A percentile compares a stretch with the other conserved stretches of the same genome.
phyloP scores from a whole-genome alignment of 2,888 invertebrate genomes.

The Sarcophaga subvicina region DNA sequence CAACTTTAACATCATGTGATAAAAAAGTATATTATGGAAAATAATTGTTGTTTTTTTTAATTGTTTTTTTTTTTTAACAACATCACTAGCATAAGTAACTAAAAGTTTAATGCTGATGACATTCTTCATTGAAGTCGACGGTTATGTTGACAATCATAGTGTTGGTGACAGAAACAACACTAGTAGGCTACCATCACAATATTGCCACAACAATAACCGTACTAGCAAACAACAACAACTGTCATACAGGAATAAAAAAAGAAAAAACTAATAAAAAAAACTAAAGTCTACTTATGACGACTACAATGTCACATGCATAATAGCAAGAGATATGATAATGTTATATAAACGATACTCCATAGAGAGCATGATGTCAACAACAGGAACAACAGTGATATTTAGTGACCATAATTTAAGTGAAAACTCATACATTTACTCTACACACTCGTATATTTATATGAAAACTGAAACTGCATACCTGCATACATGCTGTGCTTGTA shows the following conservation, averaged over 20 bases:
- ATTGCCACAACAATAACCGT: constrained; percentile 39
- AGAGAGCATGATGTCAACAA: constrained; percentile 65
- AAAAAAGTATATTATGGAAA: constrained; percentile 22
- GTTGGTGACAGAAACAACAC: constrained; percentile 52
- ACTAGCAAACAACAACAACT: constrained; percentile 25
- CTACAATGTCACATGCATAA: constrained; percentile 50
- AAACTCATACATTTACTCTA: constrained; percentile 44
- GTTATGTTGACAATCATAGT: constrained; percentile 41
- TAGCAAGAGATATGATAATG: constrained; percentile 53
- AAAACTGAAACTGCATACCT: not conserved
- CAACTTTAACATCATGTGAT: constrained; percentile 40
- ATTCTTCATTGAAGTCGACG: constrained; percentile 1
- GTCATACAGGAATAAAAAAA: not conserved
- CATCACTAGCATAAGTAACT: constrained; percentile 7
- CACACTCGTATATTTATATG: not conserved
- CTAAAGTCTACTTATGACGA: constrained; percentile 49
- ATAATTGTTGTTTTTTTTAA: not conserved
- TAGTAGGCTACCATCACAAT: constrained; percentile 28
- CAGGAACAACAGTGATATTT: constrained; percentile 65
- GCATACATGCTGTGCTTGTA: not conserved
- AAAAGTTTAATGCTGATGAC: constrained; percentile 52
- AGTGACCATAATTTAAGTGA: constrained; percentile 67
- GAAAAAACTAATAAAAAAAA: not conserved
- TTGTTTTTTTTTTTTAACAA: not conserved
- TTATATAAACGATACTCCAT: constrained; percentile 53